Evolutionary conservation across 2,888 invertebrate genomes (phyloP).

Genomic region (Aethes cnicana): DNA sequence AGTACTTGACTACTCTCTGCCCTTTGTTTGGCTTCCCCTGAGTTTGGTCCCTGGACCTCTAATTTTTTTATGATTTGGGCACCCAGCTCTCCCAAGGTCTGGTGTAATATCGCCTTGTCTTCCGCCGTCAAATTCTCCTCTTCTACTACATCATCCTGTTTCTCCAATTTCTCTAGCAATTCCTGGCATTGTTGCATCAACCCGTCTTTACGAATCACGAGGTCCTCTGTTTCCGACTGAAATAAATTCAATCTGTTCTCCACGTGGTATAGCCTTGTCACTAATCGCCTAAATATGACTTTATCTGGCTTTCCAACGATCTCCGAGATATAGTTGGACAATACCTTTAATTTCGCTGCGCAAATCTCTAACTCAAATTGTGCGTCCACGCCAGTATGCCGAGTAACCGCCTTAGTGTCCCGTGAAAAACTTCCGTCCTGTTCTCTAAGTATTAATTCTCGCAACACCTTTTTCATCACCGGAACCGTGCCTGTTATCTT

Average conservation of each 20-base stretch:
- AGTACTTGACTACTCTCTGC: too few relatives aligned
- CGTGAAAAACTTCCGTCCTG: not conserved
- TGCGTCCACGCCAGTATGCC: too few relatives aligned
- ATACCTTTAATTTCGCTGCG: not conserved
- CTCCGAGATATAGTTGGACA: slow-evolving; percentile 5
- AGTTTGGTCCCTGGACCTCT: too few relatives aligned
- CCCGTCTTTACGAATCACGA: not conserved
- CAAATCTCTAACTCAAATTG: slow-evolving; percentile 1
- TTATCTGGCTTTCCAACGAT: slow-evolving; percentile 7
- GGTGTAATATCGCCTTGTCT: slow-evolving; percentile 4
- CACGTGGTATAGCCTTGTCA: slow-evolving; percentile 3
- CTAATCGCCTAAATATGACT: not conserved
- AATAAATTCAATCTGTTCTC: not conserved
- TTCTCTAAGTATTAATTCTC: not conserved
- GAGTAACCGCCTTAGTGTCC: not conserved
- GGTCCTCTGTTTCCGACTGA: not conserved
- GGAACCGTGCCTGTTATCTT: not conserved
- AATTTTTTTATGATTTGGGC: not conserved
- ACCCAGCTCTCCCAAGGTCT: slow-evolving; percentile 9
- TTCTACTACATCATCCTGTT: not conserved
- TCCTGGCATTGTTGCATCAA: not conserved
- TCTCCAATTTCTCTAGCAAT: not conserved
- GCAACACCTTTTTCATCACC: not conserved
- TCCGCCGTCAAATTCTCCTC: not conserved
- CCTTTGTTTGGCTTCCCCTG: too few relatives aligned